These are phyloP conservation scores for Tetramorium simillimum DNA, from an alignment of 1,140 invertebrate species.

Conservation along the genomic window DNA sequence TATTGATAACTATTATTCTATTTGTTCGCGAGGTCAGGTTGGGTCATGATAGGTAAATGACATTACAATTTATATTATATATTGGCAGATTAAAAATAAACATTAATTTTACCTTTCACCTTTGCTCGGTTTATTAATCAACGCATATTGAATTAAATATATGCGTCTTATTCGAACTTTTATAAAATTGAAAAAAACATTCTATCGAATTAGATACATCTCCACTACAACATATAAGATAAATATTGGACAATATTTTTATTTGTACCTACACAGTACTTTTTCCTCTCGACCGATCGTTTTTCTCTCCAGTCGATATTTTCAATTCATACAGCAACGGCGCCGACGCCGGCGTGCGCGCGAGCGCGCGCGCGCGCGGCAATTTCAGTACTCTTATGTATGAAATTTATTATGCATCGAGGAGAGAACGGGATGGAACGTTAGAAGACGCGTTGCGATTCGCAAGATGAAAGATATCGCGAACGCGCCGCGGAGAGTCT, in stretches of 20 bases:
- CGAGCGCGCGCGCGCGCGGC: no score
- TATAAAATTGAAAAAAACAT: not conserved
- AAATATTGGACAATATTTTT: not conserved
- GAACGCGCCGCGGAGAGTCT: slow-evolving; percentile 39
- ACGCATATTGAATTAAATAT: not conserved
- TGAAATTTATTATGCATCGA: slow-evolving; percentile 57
- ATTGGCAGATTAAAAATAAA: not conserved
- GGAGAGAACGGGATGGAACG: slow-evolving; percentile 5
- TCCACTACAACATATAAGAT: not conserved
- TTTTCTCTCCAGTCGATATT: not conserved
- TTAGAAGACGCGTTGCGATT: slow-evolving; percentile 48
- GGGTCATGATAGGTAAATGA: not conserved
- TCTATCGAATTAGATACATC: not conserved
- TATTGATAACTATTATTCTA: slow-evolving; percentile 20
- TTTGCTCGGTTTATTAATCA: not conserved
- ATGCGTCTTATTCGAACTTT: not conserved
- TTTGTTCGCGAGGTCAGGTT: not conserved
- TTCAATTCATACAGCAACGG: not conserved
- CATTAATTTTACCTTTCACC: not conserved
- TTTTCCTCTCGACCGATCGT: no score
- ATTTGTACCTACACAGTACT: not conserved
- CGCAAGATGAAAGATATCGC: slow-evolving; percentile 51
- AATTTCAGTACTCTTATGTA: slow-evolving; percentile 30
- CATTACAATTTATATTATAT: slow-evolving; percentile 6
- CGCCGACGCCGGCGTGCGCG: not conserved